These are phyloP conservation scores for Nothoprocta pentlandii DNA, from an alignment of 2,113 vertebrate species.

Conservation along the genomic window DNA sequence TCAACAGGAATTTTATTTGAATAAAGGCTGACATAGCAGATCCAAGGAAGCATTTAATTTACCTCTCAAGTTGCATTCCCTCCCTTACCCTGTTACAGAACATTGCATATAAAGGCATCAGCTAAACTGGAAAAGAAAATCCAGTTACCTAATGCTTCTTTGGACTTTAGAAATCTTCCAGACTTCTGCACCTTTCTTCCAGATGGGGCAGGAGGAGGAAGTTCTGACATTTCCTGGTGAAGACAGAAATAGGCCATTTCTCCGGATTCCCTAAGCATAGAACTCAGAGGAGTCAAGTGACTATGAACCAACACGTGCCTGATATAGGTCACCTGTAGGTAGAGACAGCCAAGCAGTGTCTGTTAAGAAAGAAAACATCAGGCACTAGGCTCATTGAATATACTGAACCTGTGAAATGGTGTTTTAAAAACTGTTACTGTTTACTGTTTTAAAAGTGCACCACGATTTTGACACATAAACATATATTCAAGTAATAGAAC, in stretches of 20 bases:
- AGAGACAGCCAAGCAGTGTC: neutral
- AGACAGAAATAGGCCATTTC: neutral
- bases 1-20: neutral
- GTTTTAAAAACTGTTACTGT: neutral
- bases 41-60: neutral
- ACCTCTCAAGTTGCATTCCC: neutral
- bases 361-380: neutral
- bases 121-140: neutral
- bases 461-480: neutral
- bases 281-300: neutral
- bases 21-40: constrained; percentile 19
- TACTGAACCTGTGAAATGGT: neutral
- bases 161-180: neutral
- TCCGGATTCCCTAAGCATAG: neutral
- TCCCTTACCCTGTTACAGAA: neutral
- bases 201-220: neutral
- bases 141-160: neutral
- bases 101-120: neutral
- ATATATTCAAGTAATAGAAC: neutral
- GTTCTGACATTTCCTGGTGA: neutral
- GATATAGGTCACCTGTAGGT: neutral
- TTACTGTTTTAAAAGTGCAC: neutral
- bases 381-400: neutral
- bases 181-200: neutral
- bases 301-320: neutral